These are phyloP conservation scores for Nansenia antarctica DNA, from an alignment of 2,113 vertebrate species.

Conservation along the genomic window DNA sequence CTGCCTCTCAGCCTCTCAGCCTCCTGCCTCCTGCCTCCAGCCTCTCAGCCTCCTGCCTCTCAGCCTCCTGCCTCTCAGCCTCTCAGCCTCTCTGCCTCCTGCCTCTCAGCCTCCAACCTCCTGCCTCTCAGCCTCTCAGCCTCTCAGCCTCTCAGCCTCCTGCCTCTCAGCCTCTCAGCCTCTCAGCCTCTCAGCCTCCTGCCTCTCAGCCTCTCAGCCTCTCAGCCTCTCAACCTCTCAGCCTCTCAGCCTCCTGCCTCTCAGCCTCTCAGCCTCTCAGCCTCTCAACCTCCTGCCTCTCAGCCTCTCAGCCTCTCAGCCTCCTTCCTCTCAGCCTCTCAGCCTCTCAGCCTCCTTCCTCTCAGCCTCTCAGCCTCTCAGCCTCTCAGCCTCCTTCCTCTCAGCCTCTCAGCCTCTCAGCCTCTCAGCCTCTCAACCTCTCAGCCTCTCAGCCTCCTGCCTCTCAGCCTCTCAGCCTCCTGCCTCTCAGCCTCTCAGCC, in stretches of 20 bases:
- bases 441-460: too few relatives aligned
- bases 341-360: not conserved
- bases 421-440: not conserved
- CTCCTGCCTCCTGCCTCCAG: too few relatives aligned
- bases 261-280: not conserved
- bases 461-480: not conserved
- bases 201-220: not conserved
- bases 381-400: too few relatives aligned
- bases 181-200: too few relatives aligned
- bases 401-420: not conserved
- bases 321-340: too few relatives aligned
- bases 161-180: not conserved
- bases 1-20: not conserved
- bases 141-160: too few relatives aligned
- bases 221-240: not conserved
- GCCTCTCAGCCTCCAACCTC: not conserved
- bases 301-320: slow-evolving; percentile 6
- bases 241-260: too few relatives aligned
- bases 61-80: too few relatives aligned
- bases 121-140: not conserved
- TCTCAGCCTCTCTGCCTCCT: not conserved
- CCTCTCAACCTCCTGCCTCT: not conserved
- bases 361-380: not conserved
- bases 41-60: not conserved
- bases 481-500: not conserved